phyloP scores from a whole-genome alignment of 2,888 invertebrate genomes.

The Zaprionus bogoriensis region DNA sequence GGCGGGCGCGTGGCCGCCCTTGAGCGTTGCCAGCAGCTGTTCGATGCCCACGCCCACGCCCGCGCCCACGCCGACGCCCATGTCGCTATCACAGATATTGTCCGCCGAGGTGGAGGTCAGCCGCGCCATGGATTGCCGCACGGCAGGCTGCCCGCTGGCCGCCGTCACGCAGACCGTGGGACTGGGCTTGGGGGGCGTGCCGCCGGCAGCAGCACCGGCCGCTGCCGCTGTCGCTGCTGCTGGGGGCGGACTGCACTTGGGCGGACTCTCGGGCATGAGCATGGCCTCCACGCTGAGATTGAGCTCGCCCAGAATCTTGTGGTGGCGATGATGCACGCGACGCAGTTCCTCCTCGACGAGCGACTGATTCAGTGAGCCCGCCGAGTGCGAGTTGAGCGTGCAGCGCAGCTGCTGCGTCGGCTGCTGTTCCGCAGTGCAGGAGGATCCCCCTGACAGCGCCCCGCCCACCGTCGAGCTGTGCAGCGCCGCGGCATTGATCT shows the following conservation, averaged over 20 bases:
- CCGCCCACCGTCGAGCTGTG: slow-evolving; percentile 24
- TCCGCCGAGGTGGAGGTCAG: slow-evolving; percentile 80
- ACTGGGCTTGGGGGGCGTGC: slow-evolving; percentile 37
- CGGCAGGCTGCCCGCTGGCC: slow-evolving; percentile 71
- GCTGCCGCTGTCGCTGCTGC: slow-evolving; percentile 36
- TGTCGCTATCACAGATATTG: slow-evolving; percentile 86
- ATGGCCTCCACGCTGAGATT: slow-evolving; percentile 95
- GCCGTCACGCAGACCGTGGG: slow-evolving; percentile 78
- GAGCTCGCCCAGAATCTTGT: slow-evolving; percentile 91
- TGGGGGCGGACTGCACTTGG: slow-evolving; percentile 83
- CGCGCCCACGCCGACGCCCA: slow-evolving; percentile 80
- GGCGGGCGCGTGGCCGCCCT: slow-evolving; percentile 8
- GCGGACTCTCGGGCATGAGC: slow-evolving; percentile 91
- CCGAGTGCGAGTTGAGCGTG: slow-evolving; percentile 84
- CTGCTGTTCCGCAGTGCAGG: no score
- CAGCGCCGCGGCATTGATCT: slow-evolving; percentile 75
- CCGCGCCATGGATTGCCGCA: slow-evolving; percentile 47
- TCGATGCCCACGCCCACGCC: slow-evolving; percentile 84
- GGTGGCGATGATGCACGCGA: slow-evolving; percentile 91
- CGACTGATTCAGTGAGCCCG: slow-evolving; percentile 87
- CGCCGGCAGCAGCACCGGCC: neutral
- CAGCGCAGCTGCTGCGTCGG: slow-evolving; percentile 47
- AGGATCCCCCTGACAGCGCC: no score
- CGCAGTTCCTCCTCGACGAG: slow-evolving; percentile 93
- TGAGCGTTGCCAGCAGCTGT: slow-evolving; percentile 84